These are phyloP conservation scores for Phrynocephalus versicolor DNA, from an alignment of 2,113 vertebrate species.

Conservation along the genomic window DNA sequence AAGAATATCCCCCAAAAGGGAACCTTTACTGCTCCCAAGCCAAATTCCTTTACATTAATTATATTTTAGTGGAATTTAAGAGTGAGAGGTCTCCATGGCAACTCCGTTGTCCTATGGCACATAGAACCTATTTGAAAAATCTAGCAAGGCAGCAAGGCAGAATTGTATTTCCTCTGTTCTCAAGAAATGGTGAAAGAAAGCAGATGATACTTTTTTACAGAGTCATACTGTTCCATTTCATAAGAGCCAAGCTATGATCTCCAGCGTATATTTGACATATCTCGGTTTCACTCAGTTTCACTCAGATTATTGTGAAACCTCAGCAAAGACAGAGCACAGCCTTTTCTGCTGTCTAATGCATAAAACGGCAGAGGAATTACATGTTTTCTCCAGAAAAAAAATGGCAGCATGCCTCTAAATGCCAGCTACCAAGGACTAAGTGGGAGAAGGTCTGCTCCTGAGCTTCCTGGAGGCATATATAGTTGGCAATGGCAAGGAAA, in stretches of 20 bases:
- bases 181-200: constrained; percentile 26
- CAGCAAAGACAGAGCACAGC: neutral
- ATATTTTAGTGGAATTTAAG: constrained; percentile 59
- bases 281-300: neutral
- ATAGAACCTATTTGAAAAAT: constrained; percentile 38
- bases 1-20: constrained; percentile 34
- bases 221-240: constrained; percentile 9
- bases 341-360: neutral
- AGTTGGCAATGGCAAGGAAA: too few relatives aligned
- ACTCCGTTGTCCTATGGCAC: constrained; percentile 63
- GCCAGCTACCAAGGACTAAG: neutral
- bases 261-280: neutral
- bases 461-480: neutral
- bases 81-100: constrained; percentile 69
- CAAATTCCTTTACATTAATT: constrained; percentile 64
- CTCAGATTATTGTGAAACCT: neutral
- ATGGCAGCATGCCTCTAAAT: neutral
- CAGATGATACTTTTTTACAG: constrained; percentile 11
- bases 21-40: constrained; percentile 49
- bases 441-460: neutral
- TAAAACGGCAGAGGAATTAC: neutral
- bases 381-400: neutral
- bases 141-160: constrained; percentile 33
- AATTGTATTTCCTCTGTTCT: constrained; percentile 36
- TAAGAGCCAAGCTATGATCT: constrained; percentile 37